Conservation (phyloP, 1,140 invertebrate genomes). For the Cyphomyrmex costatus region DNA sequence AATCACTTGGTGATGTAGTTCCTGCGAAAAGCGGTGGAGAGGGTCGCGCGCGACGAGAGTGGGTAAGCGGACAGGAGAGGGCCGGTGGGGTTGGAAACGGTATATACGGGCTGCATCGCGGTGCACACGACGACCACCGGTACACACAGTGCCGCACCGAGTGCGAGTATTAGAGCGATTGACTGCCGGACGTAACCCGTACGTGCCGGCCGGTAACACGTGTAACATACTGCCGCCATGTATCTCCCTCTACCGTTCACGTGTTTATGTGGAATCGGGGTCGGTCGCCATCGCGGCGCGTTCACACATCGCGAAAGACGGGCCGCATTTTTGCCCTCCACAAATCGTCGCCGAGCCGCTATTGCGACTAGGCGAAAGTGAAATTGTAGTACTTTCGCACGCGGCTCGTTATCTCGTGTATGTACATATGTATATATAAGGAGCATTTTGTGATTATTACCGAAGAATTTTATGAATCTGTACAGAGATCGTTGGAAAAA, state of each 20-base stretch:
- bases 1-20: slow-evolving; percentile 86
- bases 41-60: slow-evolving; percentile 31
- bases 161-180: slow-evolving; percentile 86
- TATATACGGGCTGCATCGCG: slow-evolving; percentile 53
- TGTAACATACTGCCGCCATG: slow-evolving; percentile 86
- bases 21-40: slow-evolving; percentile 72
- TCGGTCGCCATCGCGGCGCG: slow-evolving; percentile 77
- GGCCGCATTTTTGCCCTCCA: slow-evolving; percentile 56
- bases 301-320: slow-evolving; percentile 78
- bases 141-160: slow-evolving; percentile 71
- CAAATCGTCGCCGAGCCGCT: slow-evolving; percentile 51
- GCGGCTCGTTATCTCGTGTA: background rate
- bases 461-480: background rate
- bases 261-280: slow-evolving; percentile 81
- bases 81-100: slow-evolving; percentile 34
- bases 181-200: slow-evolving; percentile 86
- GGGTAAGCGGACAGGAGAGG: slow-evolving; percentile 4
- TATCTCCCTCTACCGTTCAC: slow-evolving; percentile 81
- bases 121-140: slow-evolving; percentile 47
- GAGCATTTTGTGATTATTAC: background rate
- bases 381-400: slow-evolving; percentile 13
- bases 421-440: background rate
- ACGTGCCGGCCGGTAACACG: slow-evolving; percentile 86
- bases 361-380: slow-evolving; percentile 43
- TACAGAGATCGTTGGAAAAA: background rate